Evolutionary conservation across 2,888 invertebrate species (phyloP), one percentile per base, ranked within the genome.

Genomic region (Drosophila putrida): DNA sequence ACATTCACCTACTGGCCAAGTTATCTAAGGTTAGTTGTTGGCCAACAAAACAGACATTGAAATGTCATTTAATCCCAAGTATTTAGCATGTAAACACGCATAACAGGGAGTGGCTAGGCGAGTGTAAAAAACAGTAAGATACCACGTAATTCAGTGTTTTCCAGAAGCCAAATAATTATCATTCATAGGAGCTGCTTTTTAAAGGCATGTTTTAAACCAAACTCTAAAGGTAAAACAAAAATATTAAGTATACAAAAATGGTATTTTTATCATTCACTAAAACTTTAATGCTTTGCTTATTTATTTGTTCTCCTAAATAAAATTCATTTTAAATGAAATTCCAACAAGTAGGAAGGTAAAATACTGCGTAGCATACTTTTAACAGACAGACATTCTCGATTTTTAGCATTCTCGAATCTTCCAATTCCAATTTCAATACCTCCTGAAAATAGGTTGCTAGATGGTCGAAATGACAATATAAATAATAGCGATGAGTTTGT

Each of bases 291-390:
- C n/a, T n/a, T n/a, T n/a, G n/a, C n/a, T n/a, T n/a, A n/a, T n/a
- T n/a, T n/a, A n/a, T n/a, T n/a, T n/a, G n/a, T 20, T 20, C 20
- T 3, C 3, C 20, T 20, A 20, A 20, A 1, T 2, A 20, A 20
- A 20, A 3, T 20, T 20, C 2, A 20, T 3, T 20, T 20, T 20
- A 20, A 3, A 20, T 20, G 20, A 20, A 20, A 20, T 20, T 20
- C 20, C 20, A 20, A 20, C 20, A 20, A 20, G 3, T 1, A 20
- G 3, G 20, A 20, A 20, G 8, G 6, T 4, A 46, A 28, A 38
- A 20, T 28, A 33, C 62, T 53, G n/a, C 43, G 28, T 76, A 76
- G 72, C 59, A 75, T 67, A 76, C 72, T 72, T 72, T 61, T 47
- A 0, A 53, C 44, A 28, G 49, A 5, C 35, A 6, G 9, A 31